phyloP scores from a whole-genome alignment of 2,797 vertebrate genomes.

The Gymnodraco acuticeps region DNA sequence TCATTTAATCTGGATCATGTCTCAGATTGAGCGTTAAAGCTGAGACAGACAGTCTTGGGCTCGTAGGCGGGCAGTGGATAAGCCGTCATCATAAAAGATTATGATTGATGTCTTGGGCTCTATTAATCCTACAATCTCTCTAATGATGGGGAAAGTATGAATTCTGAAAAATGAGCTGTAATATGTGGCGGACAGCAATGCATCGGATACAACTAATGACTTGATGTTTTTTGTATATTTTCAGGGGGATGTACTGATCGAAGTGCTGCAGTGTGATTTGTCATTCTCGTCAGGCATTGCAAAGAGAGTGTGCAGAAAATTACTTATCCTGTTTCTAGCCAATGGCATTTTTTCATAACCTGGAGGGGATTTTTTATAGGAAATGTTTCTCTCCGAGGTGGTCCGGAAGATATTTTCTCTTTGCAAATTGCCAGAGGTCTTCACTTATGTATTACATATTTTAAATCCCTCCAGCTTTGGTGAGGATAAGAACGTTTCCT shows the following conservation, averaged over 20 bases:
- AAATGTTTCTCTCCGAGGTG: constrained; percentile 57
- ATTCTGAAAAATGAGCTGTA: constrained; percentile 2
- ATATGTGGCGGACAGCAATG: background rate
- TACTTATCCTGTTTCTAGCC: constrained; percentile 40
- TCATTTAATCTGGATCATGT: constrained; percentile 1
- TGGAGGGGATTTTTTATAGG: constrained; percentile 63
- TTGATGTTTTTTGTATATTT: constrained; percentile 3
- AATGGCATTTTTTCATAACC: constrained; percentile 34
- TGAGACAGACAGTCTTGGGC: background rate
- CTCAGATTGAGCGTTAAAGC: background rate
- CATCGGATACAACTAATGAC: constrained; percentile 13
- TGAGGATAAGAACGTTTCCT: constrained; percentile 27
- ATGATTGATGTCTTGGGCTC: constrained; percentile 4
- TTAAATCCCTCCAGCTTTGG: constrained; percentile 16
- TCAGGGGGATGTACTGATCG: constrained; percentile 38
- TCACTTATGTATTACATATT: constrained; percentile 29
- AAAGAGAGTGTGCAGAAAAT: constrained; percentile 17
- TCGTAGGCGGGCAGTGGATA: background rate
- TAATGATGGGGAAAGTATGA: constrained; percentile 11
- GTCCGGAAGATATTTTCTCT: constrained; percentile 40
- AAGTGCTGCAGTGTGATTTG: constrained; percentile 27
- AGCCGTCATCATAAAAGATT: background rate
- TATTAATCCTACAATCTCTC: constrained; percentile 27
- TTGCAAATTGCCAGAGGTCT: constrained; percentile 34
- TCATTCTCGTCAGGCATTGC: constrained; percentile 25